Percentiles rank a stretch among this genome's conserved stretches.
Evolutionary conservation across 1,140 invertebrate genomes (phyloP).

Genomic region (Drosophila lacertosa): DNA sequence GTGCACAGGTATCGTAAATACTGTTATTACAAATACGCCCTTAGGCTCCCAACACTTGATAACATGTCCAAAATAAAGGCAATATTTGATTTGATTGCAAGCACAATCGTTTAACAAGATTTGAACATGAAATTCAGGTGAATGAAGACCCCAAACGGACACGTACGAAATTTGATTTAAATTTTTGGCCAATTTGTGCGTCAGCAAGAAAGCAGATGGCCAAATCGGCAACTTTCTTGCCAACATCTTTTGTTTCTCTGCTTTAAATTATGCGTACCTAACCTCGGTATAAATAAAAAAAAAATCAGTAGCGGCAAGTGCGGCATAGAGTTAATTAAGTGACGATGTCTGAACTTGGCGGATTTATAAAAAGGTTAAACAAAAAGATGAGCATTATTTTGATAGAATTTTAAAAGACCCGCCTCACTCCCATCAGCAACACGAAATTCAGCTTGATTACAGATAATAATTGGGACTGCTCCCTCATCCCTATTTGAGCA

Average conservation of each 20-base stretch:
- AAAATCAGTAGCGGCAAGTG: slow-evolving; percentile 11
- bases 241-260: neutral
- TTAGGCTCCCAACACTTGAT: neutral
- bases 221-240: slow-evolving; percentile 7
- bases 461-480: slow-evolving; percentile 13
- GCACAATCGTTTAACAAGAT: slow-evolving; percentile 42
- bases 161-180: slow-evolving; percentile 63
- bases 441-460: slow-evolving; percentile 13
- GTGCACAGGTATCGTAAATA: slow-evolving; percentile 53
- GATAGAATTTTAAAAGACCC: slow-evolving; percentile 58
- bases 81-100: slow-evolving; percentile 54
- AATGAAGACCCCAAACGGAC: slow-evolving; percentile 31
- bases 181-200: slow-evolving; percentile 54
- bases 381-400: slow-evolving; percentile 38
- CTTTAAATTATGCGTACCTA: neutral
- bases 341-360: slow-evolving; percentile 37
- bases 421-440: neutral
- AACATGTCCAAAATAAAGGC: slow-evolving; percentile 30
- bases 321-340: slow-evolving; percentile 42
- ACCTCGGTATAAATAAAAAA: neutral
- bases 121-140: slow-evolving; percentile 25
- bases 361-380: slow-evolving; percentile 24
- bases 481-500: neutral
- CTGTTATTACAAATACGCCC: slow-evolving; percentile 45
- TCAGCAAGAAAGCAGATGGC: slow-evolving; percentile 50